Percentiles rank a stretch among this genome's conserved stretches.
Conservation (phyloP, 2,797 vertebrate species). For the Paramormyrops hopkinsi region DNA sequence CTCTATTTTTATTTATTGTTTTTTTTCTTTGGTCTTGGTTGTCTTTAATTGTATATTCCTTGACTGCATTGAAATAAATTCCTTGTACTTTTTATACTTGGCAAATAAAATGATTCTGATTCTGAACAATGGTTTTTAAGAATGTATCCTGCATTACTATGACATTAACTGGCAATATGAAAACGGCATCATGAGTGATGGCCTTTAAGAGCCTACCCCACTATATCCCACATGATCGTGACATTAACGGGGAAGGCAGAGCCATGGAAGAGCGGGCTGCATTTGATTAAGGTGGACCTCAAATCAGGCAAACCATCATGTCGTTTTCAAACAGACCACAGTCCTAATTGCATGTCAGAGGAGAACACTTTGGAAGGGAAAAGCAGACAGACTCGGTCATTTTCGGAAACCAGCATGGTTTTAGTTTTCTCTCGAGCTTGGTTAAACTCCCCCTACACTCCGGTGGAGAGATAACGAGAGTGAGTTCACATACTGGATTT, state of each 20-base stretch:
- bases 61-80: not conserved
- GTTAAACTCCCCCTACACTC: constrained; percentile 29
- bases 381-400: constrained; percentile 35
- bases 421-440: constrained; percentile 33
- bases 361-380: constrained; percentile 44
- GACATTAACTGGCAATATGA: not conserved
- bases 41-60: not conserved
- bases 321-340: constrained; percentile 49
- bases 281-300: constrained; percentile 53
- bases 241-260: constrained; percentile 29
- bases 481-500: not conserved
- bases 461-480: constrained; percentile 7
- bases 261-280: constrained; percentile 35
- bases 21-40: not conserved
- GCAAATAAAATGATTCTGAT: not conserved
- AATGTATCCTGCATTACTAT: not conserved
- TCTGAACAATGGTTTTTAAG: not conserved
- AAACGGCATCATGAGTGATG: not conserved
- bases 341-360: constrained; percentile 51
- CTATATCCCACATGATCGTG: constrained; percentile 33
- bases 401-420: constrained; percentile 37
- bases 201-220: not conserved
- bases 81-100: not conserved
- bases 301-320: constrained; percentile 53
- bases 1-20: not conserved